Percentiles rank a stretch among this genome's conserved stretches.
Evolutionary conservation across 2,797 vertebrate species (phyloP).

Genomic region (Parambassis ranga): DNA sequence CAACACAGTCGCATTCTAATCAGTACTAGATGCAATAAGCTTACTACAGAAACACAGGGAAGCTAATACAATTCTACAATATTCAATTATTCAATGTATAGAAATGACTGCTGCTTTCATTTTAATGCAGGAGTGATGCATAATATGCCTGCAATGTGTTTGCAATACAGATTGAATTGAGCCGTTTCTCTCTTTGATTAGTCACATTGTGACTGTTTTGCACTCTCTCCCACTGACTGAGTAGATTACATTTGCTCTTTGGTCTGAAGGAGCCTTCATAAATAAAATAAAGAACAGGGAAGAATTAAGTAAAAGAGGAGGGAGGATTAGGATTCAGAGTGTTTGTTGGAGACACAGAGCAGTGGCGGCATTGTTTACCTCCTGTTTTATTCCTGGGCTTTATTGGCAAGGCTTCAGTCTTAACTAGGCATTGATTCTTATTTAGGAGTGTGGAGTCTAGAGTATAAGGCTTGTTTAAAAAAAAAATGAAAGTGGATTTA

Average conservation of each 20-base stretch:
- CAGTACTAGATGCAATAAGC: not conserved
- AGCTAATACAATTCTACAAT: not conserved
- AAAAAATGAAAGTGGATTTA: conserved; percentile 23
- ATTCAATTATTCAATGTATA: not conserved
- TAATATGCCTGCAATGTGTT: conserved; percentile 25
- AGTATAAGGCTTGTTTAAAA: conserved; percentile 13
- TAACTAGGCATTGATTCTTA: conserved; percentile 60
- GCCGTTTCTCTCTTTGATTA: conserved; percentile 36
- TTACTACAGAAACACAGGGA: too few relatives aligned
- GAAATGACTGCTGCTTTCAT: conserved; percentile 11
- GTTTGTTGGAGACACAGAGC: conserved; percentile 46
- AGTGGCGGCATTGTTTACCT: conserved; percentile 56
- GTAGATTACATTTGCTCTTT: conserved; percentile 47
- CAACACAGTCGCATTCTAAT: conserved; percentile 15
- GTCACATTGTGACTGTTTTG: conserved; percentile 24
- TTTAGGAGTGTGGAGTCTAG: conserved; percentile 31
- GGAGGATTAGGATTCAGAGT: conserved; percentile 54
- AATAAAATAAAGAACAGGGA: conserved; percentile 23
- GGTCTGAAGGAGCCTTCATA: conserved; percentile 47
- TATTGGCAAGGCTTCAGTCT: conserved; percentile 47
- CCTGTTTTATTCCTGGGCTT: conserved; percentile 49
- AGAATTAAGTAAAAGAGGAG: conserved; percentile 33
- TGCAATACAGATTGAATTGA: conserved; percentile 27
- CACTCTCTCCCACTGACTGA: conserved; percentile 1
- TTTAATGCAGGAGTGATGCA: conserved; percentile 1